Evolutionary conservation across 2,797 vertebrate species (phyloP).

Genomic region (Chlorospingus flavigularis): DNA sequence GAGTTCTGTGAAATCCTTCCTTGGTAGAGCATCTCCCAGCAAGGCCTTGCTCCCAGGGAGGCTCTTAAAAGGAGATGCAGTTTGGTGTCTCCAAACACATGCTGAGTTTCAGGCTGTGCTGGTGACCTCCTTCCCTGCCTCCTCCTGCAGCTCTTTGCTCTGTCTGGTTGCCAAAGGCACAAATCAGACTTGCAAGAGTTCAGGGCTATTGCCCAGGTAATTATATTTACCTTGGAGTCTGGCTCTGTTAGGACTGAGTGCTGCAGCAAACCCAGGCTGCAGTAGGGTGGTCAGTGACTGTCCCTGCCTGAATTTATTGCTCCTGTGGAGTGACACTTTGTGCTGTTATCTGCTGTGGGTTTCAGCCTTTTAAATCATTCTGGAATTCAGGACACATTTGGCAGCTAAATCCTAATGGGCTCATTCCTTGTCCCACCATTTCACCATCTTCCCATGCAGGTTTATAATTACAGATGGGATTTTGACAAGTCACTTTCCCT

Average conservation of each 20-base stretch:
- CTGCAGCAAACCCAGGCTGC: neutral
- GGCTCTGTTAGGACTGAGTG: neutral
- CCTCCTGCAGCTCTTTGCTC: neutral
- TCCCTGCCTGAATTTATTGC: neutral
- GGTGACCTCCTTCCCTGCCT: neutral
- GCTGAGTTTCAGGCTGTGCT: neutral
- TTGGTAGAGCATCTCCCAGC: neutral
- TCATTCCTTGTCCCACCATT: neutral
- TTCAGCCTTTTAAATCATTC: slow-evolving; percentile 13
- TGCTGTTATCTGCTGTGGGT: neutral
- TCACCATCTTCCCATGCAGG: neutral
- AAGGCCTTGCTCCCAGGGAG: neutral
- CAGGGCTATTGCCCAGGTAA: neutral
- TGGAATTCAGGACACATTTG: neutral
- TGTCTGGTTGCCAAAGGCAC: neutral
- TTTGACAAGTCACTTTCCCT: slow-evolving; percentile 33
- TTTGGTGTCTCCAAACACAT: fast-evolving
- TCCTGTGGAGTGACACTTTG: neutral
- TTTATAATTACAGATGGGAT: slow-evolving; percentile 46
- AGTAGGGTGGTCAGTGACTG: neutral
- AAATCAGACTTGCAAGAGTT: neutral
- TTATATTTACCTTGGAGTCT: neutral
- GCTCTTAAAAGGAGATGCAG: neutral
- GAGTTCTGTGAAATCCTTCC: neutral
- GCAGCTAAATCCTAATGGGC: neutral